phyloP scores from a whole-genome alignment of 1,140 invertebrate species.

The Danaus plexippus region DNA sequence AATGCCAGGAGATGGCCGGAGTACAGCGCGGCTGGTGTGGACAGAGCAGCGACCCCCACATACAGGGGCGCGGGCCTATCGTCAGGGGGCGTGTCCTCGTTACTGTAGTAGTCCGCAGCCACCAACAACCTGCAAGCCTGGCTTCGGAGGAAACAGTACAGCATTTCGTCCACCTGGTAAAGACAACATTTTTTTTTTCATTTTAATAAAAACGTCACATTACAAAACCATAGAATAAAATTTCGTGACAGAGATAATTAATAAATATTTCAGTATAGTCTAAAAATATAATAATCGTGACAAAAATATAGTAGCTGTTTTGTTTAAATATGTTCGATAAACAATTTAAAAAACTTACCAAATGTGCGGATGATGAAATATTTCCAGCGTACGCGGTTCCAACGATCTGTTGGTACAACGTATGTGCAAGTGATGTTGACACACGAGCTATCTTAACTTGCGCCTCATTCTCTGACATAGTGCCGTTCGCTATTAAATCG shows the following conservation, averaged over 20 bases:
- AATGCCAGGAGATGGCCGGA: conserved; percentile 66
- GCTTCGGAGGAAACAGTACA: conserved; percentile 84
- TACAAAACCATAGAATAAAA: too few species aligned
- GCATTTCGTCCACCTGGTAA: conserved; percentile 77
- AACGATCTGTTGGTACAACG: conserved; percentile 72
- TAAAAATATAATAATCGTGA: too few species aligned
- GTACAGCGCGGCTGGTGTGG: conserved; percentile 64
- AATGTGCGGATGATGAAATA: conserved; percentile 61
- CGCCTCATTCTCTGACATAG: conserved; percentile 62
- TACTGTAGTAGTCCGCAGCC: conserved; percentile 67
- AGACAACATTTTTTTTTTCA: too few species aligned
- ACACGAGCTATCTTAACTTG: conserved; percentile 75
- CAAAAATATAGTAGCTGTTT: too few species aligned
- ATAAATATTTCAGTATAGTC: too few species aligned
- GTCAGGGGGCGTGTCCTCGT: conserved; percentile 15
- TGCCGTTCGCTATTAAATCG: conserved; percentile 39
- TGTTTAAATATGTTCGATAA: too few species aligned
- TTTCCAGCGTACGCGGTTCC: conserved; percentile 55
- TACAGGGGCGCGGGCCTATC: conserved; percentile 68
- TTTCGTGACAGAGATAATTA: too few species aligned
- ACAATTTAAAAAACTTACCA: conserved; percentile 46
- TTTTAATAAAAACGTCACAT: too few species aligned
- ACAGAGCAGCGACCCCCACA: conserved; percentile 70
- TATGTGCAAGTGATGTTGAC: conserved; percentile 72
- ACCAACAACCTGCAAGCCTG: conserved; percentile 80